Evolutionary conservation across 2,113 vertebrate species (phyloP), one percentile per base, ranked within the genome.

Genomic region (Scytalopus superciliaris): DNA sequence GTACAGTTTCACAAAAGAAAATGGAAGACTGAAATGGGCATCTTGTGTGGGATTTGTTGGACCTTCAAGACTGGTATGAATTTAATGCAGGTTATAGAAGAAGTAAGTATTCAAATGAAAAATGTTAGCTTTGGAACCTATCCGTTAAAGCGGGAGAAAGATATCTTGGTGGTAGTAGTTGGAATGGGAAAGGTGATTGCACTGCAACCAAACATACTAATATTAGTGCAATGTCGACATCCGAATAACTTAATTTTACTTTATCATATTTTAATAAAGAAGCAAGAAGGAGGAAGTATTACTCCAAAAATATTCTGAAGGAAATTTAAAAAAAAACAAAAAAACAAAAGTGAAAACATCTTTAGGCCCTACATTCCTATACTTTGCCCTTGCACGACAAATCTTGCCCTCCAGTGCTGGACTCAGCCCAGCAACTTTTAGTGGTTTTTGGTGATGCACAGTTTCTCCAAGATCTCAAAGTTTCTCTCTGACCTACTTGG

Each of bases 301-400:
- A 11, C 19, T 80, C 33, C 23, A 70, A 56, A 79, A 37, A 40
- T 15, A 76, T 23, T 55, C 6, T 33, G 19, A 75, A 59, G 12
- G 6, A 47, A n/a, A n/a, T n/a, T 49, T 22, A 49, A 2, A 15
- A 30, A 31, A 8, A 21, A 37, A 68, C 7, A 21, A 37, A 68
- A 19, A 13, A 12, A 2, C 7, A 13, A 31, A 7, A 31, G 4
- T 55, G 2, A 25, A 69, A 77, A 19, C 2, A 14, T 44, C 19
- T 67, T 73, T 40, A 64, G 27, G 27, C 7, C 2, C 11, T 42
- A 18, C 0, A 0, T 2, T 67, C 4, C 33, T 39, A 19, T 45
- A 62, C 40, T 62, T 37, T 28, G 5, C 14, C 13, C 16, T 66
- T 66, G 33, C 0, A 3, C 37, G 35, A 60, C 9, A 89, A 89